Conservation (phyloP, 2,113 vertebrate species). For the Natator depressus region DNA sequence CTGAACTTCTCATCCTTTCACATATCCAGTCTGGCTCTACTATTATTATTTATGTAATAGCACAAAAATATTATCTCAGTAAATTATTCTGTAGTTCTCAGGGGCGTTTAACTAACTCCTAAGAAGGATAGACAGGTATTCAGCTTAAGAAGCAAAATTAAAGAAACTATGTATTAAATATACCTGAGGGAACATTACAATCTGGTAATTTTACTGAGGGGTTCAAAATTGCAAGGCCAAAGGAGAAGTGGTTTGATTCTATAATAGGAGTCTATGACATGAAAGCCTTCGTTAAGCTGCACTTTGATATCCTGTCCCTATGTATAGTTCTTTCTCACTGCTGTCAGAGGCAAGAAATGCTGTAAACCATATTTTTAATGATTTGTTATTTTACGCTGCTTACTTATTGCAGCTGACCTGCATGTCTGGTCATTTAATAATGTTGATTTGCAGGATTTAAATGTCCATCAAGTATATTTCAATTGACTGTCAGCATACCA, state of each 20-base stretch:
- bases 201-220: not conserved
- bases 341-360: not conserved
- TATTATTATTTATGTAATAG: not conserved
- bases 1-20: not conserved
- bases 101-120: not conserved
- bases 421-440: not conserved
- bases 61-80: not conserved
- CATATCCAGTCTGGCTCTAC: fast-evolving
- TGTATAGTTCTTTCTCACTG: not conserved
- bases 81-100: not conserved
- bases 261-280: not conserved
- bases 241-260: not conserved
- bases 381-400: not conserved
- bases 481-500: not conserved
- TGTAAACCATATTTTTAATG: not conserved
- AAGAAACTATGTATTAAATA: not conserved
- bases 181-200: not conserved
- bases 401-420: not conserved
- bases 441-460: not conserved
- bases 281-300: not conserved
- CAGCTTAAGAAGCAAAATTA: not conserved
- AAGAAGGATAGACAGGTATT: not conserved
- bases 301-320: not conserved
- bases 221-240: not conserved
- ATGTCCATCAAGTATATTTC: not conserved